Evolutionary conservation across 2,113 vertebrate species (phyloP), one percentile per base, ranked within the genome.

Genomic region (Paracanthobrama guichenoti): DNA sequence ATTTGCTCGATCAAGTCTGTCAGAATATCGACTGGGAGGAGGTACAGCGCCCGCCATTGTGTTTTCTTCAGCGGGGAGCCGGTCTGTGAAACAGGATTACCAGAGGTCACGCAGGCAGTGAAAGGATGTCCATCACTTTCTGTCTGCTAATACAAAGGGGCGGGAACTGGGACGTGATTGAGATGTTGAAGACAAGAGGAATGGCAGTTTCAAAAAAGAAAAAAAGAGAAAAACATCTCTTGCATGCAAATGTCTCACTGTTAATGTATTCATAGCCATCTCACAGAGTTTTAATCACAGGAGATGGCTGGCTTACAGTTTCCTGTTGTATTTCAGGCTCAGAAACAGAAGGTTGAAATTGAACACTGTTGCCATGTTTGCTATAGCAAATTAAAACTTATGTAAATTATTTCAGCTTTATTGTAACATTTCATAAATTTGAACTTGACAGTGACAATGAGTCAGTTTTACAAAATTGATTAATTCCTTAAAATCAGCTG

Each of bases 61-160:
- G 96, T 93, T 94, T 90, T 90, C 90, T 96, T 92, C 96, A 96
- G 96, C 96, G 86, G 97, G 96, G 97, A 96, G 96, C 93, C 96
- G 96, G 95, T 97, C 95, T 97, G 96, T 98, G 96, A 97, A 98
- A 99, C 96, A 96, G 97, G 97, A 98, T 99, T 98, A 98, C 96
- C 94, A 96, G 96, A 95, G 97, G 97, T 98, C 97, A 98, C 93
- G 95, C 96, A 94, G 95, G 94, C 95, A 96, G 94, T 95, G 96
- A 97, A 96, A 96, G 95, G 95, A 96, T 95, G 96, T 96, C 96
- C 96, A 96, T 97, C 97, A 97, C 96, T 95, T 94, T 95, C 91
- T 93, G 93, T 93, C 94, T 95, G 96, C 95, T 94, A 94, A 96
- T 94, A 96, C 93, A 95, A 95, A 95, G 96, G 95, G 96, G 93